Evolutionary conservation across 2,797 vertebrate species (phyloP).

Genomic region (Oreochromis mossambicus): DNA sequence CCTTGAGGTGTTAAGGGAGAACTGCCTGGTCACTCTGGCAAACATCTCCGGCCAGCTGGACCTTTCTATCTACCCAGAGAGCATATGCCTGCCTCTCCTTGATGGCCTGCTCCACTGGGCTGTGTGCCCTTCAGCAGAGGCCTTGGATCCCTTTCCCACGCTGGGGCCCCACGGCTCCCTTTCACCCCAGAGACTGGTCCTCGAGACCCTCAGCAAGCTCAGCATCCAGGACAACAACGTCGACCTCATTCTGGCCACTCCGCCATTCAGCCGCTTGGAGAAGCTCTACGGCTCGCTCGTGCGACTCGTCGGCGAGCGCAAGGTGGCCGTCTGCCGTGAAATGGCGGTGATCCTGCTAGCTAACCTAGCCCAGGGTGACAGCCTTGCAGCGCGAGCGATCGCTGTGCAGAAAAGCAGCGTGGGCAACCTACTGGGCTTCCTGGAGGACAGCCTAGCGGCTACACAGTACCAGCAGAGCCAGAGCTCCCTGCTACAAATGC

Average conservation of each 20-base stretch:
- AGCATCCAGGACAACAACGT: conserved; percentile 99
- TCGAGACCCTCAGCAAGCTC: conserved; percentile 99
- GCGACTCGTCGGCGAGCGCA: conserved; percentile 96
- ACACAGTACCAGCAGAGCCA: conserved; percentile 98
- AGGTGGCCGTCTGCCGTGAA: conserved; percentile 96
- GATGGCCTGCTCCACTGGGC: conserved; percentile 98
- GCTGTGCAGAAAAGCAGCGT: conserved; percentile 97
- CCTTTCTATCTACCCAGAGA: conserved; percentile 94
- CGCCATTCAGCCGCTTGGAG: conserved; percentile 95
- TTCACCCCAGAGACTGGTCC: conserved; percentile 97
- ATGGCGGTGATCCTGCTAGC: conserved; percentile 98
- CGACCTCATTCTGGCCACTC: conserved; percentile 97
- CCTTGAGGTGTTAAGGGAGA: conserved; percentile 93
- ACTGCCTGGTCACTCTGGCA: conserved; percentile 94
- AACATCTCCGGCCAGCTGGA: conserved; percentile 98
- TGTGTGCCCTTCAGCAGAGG: conserved; percentile 96
- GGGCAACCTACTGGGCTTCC: conserved; percentile 94
- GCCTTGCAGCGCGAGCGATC: conserved; percentile 89
- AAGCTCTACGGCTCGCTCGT: conserved; percentile 95
- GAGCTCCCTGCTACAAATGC: conserved; percentile 89
- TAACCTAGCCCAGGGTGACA: conserved; percentile 95
- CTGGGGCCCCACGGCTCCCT: conserved; percentile 91
- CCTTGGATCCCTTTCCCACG: conserved; percentile 94
- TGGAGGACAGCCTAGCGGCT: conserved; percentile 98
- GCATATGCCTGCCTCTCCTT: conserved; percentile 96